phyloP scores from a whole-genome alignment of 2,113 vertebrate genomes.

The Thymallus thymallus region DNA sequence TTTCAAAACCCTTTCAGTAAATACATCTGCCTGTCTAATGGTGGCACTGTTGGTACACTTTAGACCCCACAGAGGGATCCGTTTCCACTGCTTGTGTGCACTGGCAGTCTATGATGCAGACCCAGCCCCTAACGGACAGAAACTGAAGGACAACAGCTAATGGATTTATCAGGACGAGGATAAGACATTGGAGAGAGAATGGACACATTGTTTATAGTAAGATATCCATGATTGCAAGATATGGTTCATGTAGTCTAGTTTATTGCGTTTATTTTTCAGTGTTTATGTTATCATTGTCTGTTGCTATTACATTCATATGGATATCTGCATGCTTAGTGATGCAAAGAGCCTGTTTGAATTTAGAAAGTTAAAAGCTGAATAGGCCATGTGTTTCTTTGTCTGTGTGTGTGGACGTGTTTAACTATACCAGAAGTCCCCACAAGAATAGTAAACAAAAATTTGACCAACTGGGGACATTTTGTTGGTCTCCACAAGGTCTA shows the following conservation, averaged over 20 bases:
- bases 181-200: constrained; percentile 6
- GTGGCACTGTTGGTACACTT: constrained; percentile 49
- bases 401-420: background rate
- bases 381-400: background rate
- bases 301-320: background rate
- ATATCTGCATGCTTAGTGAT: background rate
- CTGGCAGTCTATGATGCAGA: background rate
- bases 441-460: no score
- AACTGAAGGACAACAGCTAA: constrained; percentile 23
- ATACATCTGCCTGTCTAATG: constrained; percentile 29
- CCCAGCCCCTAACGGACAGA: constrained; percentile 4
- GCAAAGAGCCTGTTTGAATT: background rate
- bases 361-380: background rate
- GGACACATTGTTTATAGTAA: constrained; percentile 12
- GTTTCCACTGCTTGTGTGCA: background rate
- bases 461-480: no score
- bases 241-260: constrained; percentile 9
- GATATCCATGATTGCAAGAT: background rate
- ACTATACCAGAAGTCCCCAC: no score
- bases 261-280: constrained; percentile 4
- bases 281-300: constrained; percentile 8
- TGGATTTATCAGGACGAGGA: constrained; percentile 19
- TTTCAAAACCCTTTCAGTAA: background rate
- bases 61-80: background rate
- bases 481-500: no score